phyloP scores from a whole-genome alignment of 2,797 vertebrate species.

The Apogon talboti region DNA sequence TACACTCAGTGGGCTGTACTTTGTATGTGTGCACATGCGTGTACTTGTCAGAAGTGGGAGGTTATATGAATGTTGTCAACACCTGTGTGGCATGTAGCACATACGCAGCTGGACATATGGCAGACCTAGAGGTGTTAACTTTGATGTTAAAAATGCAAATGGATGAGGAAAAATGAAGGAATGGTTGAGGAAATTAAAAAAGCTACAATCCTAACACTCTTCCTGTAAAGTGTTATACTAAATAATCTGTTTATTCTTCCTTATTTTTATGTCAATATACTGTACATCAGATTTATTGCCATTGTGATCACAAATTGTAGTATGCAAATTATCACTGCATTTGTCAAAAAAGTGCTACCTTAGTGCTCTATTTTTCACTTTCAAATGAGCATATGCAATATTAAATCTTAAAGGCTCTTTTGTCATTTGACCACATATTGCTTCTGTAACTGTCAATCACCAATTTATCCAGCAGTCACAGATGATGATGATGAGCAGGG shows the following conservation, averaged over 20 bases:
- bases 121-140: constrained; percentile 47
- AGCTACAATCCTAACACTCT: neutral
- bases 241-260: neutral
- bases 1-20: constrained; percentile 5
- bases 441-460: constrained; percentile 34
- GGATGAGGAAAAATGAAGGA: constrained; percentile 1
- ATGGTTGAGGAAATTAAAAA: constrained; percentile 4
- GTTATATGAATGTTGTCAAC: neutral
- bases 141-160: constrained; percentile 48
- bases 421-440: constrained; percentile 7
- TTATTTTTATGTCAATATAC: neutral
- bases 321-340: neutral
- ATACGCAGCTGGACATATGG: constrained; percentile 60
- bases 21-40: constrained; percentile 1
- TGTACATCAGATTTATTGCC: neutral
- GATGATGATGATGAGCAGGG: constrained; percentile 14
- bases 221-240: neutral
- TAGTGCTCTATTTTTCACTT: neutral
- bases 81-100: constrained; percentile 28
- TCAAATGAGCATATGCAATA: neutral
- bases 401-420: neutral
- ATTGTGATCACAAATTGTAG: neutral
- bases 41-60: neutral
- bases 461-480: neutral
- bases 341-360: constrained; percentile 10